Evolutionary conservation across 1,140 invertebrate species (phyloP), one percentile per base, ranked within the genome.

Genomic region (Lepidurus packardi): DNA sequence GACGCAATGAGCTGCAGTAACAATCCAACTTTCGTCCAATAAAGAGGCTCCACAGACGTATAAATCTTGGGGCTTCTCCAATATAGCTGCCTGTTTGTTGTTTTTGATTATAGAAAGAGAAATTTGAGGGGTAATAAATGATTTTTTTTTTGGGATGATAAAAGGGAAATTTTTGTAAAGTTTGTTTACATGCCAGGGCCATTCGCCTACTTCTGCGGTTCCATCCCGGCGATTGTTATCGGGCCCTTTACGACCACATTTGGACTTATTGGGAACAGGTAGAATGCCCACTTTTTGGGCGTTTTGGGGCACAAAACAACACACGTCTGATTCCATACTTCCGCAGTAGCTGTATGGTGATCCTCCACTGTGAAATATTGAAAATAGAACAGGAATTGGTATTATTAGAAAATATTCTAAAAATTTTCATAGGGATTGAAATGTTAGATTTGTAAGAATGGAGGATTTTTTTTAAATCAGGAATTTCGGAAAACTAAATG

Each of bases 1-100:
- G 1, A 89, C 86, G 82, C 89, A 90, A 82, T 90, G 89, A 24
- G 89, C 89, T n/a, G 89, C 89, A 7, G 89, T 90, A n/a, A 90
- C 79, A 6, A 90, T 81, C 83, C 87, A 88, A 34, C 84, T 84
- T 77, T 86, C 83, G 65, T 86, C 86, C 41, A 90, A 82, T 43
- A 90, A 85, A 2, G 88, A 85, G 0, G 87, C 89, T 1, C 89
- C 89, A 81, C 89, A 90, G 16, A 86, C 83, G 79, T 87, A 87
- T 45, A 87, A 79, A 78, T 86, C 85, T 78, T 85, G 83, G 1
- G 80, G 82, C 76, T 83, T 84, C 78, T 87, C 86, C 79, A 87
- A 81, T 77, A 87, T 82, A 8, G 86, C 86, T 1, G 85, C 85
- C 86, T 87, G 80, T 8, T 80, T 75, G 44, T n/a, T 25, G 25